A percentile compares a stretch with the other conserved stretches of the same genome.
Conservation (phyloP, 2,113 vertebrate genomes). For the Ardeotis arabs region DNA sequence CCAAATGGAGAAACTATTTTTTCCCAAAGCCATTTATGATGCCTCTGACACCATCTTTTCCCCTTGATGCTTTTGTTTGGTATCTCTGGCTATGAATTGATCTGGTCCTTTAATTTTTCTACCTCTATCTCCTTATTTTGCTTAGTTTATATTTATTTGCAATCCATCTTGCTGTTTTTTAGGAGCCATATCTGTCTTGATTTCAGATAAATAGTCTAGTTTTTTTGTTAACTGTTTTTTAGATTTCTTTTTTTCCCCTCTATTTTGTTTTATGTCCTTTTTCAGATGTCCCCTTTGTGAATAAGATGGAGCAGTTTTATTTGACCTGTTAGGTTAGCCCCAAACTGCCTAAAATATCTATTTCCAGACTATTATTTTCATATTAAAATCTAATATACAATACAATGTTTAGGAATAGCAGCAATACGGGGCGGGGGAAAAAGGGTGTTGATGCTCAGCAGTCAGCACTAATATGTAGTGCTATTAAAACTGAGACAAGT, state of each 20-base stretch:
- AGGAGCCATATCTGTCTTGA: background rate
- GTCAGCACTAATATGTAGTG: background rate
- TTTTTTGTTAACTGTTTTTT: background rate
- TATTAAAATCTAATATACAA: background rate
- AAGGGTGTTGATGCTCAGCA: background rate
- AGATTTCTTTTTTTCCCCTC: background rate
- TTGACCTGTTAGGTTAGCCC: background rate
- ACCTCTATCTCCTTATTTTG: background rate
- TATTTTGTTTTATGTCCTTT: background rate
- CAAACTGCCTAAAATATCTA: background rate
- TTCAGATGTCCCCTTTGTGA: fast-evolving
- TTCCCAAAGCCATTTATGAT: background rate
- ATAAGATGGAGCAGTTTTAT: background rate
- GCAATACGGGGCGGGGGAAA: background rate
- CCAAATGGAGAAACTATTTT: background rate
- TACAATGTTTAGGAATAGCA: background rate
- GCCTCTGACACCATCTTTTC: background rate
- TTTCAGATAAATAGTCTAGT: background rate
- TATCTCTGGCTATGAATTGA: background rate
- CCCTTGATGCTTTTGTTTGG: background rate
- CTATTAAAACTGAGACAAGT: background rate
- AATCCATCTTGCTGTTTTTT: background rate
- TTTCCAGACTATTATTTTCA: background rate
- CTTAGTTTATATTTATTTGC: background rate
- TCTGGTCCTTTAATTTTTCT: background rate